Conservation (phyloP, 2,797 vertebrate genomes). For the Antennarius maculatus region DNA sequence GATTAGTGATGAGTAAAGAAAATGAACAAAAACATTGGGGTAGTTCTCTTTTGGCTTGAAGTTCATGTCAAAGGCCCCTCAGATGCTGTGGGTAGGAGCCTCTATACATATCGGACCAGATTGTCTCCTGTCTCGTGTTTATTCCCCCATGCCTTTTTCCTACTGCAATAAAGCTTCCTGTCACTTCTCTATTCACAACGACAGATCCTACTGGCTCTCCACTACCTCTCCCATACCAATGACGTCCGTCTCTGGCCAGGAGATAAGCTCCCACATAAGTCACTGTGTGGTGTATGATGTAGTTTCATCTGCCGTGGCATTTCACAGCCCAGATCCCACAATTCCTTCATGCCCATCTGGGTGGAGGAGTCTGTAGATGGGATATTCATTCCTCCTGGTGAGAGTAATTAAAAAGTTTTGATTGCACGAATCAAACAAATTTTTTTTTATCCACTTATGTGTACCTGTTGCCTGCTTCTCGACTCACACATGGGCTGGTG, state of each 20-base stretch:
- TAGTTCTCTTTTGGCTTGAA: background rate
- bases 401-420: slow-evolving; percentile 49
- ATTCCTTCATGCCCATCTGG: slow-evolving; percentile 81
- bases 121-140: slow-evolving; percentile 91
- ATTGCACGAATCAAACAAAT: background rate
- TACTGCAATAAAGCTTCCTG: slow-evolving; percentile 88
- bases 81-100: background rate
- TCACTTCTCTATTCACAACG: slow-evolving; percentile 87
- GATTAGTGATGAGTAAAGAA: slow-evolving; percentile 37
- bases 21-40: background rate
- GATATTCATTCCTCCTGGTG: slow-evolving; percentile 94
- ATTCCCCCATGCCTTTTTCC: slow-evolving; percentile 93
- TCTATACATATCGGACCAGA: slow-evolving; percentile 75
- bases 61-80: background rate
- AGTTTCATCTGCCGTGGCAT: slow-evolving; percentile 74
- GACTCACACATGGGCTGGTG: slow-evolving; percentile 61
- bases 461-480: background rate
- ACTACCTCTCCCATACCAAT: slow-evolving; percentile 82
- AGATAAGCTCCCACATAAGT: slow-evolving; percentile 86
- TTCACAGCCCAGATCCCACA: slow-evolving; percentile 87
- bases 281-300: slow-evolving; percentile 90
- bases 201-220: slow-evolving; percentile 93
- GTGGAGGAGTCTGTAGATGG: slow-evolving; percentile 91
- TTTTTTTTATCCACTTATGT: background rate
- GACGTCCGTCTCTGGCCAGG: slow-evolving; percentile 78